Evolutionary conservation across 2,113 vertebrate genomes (phyloP).

Genomic region (Protomyctophum bolini): DNA sequence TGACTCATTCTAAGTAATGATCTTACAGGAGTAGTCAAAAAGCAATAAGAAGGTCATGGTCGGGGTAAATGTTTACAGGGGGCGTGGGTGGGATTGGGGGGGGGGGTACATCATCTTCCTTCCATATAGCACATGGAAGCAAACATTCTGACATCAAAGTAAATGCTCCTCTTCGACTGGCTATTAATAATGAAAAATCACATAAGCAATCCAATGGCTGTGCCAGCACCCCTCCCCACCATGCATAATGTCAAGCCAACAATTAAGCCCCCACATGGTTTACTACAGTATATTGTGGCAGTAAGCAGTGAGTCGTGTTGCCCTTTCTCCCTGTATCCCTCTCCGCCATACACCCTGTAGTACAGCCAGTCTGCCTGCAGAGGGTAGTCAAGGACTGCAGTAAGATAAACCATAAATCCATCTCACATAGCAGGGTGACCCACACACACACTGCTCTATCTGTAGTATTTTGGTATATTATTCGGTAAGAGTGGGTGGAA

Average conservation of each 20-base stretch:
- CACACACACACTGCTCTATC: slow-evolving; percentile 11
- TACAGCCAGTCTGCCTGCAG: slow-evolving; percentile 71
- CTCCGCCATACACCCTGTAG: slow-evolving; percentile 28
- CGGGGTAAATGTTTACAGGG: slow-evolving; percentile 39
- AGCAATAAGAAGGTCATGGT: slow-evolving; percentile 56
- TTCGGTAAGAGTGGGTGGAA: slow-evolving; percentile 12
- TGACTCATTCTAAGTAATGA: slow-evolving; percentile 66
- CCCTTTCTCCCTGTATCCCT: slow-evolving; percentile 8
- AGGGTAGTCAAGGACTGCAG: slow-evolving; percentile 78
- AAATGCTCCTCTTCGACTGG: slow-evolving; percentile 18
- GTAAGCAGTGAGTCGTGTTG: too few species aligned
- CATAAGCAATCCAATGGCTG: slow-evolving; percentile 18
- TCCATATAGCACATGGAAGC: slow-evolving; percentile 6
- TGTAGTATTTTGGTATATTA: slow-evolving; percentile 9
- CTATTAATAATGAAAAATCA: slow-evolving; percentile 39
- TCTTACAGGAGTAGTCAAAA: slow-evolving; percentile 51
- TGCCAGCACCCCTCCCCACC: neutral
- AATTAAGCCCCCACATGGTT: slow-evolving; percentile 15
- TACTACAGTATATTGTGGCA: neutral
- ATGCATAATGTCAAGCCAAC: slow-evolving; percentile 1
- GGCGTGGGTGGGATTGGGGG: too few species aligned
- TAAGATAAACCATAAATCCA: slow-evolving; percentile 20
- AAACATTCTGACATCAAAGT: slow-evolving; percentile 4
- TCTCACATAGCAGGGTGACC: slow-evolving; percentile 2
- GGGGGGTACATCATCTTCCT: too few species aligned